Evolutionary conservation across 1,140 invertebrate genomes (phyloP).

Genomic region (Trypoxylus dichotomus): DNA sequence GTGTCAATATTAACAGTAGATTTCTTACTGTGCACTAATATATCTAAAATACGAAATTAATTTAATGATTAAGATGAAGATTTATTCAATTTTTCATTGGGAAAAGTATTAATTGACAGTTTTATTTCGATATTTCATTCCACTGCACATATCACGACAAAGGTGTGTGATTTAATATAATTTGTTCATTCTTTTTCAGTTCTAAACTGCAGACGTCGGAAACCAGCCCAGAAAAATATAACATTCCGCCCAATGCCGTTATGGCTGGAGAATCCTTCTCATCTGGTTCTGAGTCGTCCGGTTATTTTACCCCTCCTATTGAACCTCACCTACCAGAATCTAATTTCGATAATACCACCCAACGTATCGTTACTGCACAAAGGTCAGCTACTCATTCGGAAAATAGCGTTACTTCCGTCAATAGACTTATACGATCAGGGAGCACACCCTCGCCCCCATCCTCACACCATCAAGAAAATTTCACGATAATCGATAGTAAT

Average conservation of each 20-base stretch:
- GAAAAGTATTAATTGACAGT: no score
- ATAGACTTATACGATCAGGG: conserved; percentile 19
- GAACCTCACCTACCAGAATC: conserved; percentile 34
- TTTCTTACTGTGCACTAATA: no score
- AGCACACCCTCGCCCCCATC: conserved; percentile 13
- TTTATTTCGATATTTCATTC: no score
- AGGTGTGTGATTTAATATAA: no score
- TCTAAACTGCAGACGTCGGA: conserved; percentile 36
- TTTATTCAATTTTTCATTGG: no score
- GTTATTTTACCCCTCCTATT: conserved; percentile 49
- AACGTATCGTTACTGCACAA: not conserved
- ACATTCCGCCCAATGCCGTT: conserved; percentile 18
- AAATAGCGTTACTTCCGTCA: conserved; percentile 1
- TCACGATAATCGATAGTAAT: conserved; percentile 29
- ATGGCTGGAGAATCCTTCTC: conserved; percentile 37
- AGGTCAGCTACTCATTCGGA: conserved; percentile 30
- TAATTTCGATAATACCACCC: conserved; percentile 14
- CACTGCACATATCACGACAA: no score
- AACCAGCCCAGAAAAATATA: conserved; percentile 26
- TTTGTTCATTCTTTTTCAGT: conserved; percentile 28
- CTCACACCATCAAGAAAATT: conserved; percentile 21
- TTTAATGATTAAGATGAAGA: no score
- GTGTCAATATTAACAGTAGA: no score
- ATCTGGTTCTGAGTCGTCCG: conserved; percentile 51
- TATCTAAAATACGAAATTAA: no score